Conservation (phyloP, 2,113 vertebrate species). For the Bos taurus region ARS-UCD2.0 NC_037345.1:63432001-63432500, state of each 20-base stretch:
- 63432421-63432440: background rate
- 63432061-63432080: background rate
- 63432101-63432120: background rate
- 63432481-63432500: background rate
- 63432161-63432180: background rate
- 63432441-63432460: background rate
- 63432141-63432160: accelerated
- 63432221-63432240: background rate
- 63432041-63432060: background rate
- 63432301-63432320: background rate
- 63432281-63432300: background rate
- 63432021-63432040: background rate
- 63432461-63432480: accelerated
- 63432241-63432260: background rate
- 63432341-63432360: background rate
- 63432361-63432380: background rate
- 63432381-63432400: background rate
- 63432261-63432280: background rate
- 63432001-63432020: background rate
- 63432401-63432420: accelerated
- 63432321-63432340: background rate
- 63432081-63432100: background rate
- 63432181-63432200: background rate
- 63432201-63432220: background rate
- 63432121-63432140: background rate